phyloP scores from a whole-genome alignment of 2,113 vertebrate species.

The Ptyas mucosa region DNA sequence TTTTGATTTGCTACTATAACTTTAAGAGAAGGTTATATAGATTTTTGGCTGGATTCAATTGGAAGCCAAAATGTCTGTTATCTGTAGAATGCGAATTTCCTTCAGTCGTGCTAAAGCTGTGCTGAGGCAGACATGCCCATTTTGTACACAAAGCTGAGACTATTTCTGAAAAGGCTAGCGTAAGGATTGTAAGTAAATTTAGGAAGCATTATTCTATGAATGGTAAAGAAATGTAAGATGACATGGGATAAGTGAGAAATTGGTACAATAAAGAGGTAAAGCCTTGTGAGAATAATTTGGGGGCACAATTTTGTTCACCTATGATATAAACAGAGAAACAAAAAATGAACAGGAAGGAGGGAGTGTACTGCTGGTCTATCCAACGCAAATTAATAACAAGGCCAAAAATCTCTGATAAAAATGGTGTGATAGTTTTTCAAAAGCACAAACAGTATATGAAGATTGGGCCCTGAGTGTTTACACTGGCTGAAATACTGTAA shows the following conservation, averaged over 20 bases:
- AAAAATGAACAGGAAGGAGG: not conserved
- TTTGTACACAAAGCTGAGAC: not conserved
- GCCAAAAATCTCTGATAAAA: not conserved
- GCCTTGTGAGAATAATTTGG: not conserved
- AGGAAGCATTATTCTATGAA: not conserved
- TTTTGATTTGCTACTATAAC: not conserved
- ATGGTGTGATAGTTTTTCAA: not conserved
- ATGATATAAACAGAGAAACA: not conserved
- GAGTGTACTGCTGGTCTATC: not conserved
- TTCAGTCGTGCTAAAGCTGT: not conserved
- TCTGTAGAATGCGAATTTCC: not conserved
- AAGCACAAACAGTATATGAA: not conserved
- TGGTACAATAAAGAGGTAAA: not conserved
- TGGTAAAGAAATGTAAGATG: not conserved
- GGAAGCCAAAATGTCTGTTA: not conserved
- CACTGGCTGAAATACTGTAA: constrained; percentile 37
- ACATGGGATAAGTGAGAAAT: not conserved
- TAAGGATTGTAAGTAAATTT: not conserved
- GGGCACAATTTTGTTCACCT: not conserved
- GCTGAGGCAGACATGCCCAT: not conserved
- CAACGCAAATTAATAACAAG: not conserved
- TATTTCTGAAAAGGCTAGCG: not conserved
- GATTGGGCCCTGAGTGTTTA: not conserved
- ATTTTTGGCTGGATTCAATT: not conserved
- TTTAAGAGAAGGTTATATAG: not conserved